Base-by-base conservation (phyloP, 2,888 invertebrate genomes). In the Aplocera efformata region DNA sequence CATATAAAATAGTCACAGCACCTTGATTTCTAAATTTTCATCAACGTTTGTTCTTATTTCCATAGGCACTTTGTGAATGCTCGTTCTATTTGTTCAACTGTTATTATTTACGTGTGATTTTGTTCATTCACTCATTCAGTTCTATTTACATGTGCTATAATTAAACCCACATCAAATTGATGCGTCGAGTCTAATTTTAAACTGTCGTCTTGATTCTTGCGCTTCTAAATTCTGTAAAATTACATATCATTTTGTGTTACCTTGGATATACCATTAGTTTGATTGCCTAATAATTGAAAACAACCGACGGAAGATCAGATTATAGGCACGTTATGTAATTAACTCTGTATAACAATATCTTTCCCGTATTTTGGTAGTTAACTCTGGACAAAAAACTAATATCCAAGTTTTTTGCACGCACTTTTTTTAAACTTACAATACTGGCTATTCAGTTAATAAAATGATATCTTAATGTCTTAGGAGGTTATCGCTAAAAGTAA, bases 61-160 rank as follows among this genome's bases (percentile, higher is more conserved):
- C 41, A 43, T 51, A 38, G 47, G 31, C 27, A 30, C 48, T 49
- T 54, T 56, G 36, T 37, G 37, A 51, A 48, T 46, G 39, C 20
- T 8, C 10, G 24, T 2, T 23, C 10, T 51, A 42, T 48, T 40
- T 32, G 23, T 26, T 42, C 42, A 42, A 30, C 23, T 36, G 42
- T 27, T 41, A 34, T 32, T 37, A 42, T 39, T 41, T 39, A 38
- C 32, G 27, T 20, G 20, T 17, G 32, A 27, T 30, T 9, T 22
- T 28, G 32, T 36, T 40, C 46, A 27, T 46, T 56, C 58, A 50
- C 52, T 63, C 64, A 53, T 50, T 60, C 67, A 53, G 54, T 43
- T 70, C 65, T 74, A 73, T 72, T 72, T 71, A 67, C 67, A 69
- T 55, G 60, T 62, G 58, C 58, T 69, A 58, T 72, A 70, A 63